Conservation (phyloP, 2,113 vertebrate species). For the Scalopus aquaticus region DNA sequence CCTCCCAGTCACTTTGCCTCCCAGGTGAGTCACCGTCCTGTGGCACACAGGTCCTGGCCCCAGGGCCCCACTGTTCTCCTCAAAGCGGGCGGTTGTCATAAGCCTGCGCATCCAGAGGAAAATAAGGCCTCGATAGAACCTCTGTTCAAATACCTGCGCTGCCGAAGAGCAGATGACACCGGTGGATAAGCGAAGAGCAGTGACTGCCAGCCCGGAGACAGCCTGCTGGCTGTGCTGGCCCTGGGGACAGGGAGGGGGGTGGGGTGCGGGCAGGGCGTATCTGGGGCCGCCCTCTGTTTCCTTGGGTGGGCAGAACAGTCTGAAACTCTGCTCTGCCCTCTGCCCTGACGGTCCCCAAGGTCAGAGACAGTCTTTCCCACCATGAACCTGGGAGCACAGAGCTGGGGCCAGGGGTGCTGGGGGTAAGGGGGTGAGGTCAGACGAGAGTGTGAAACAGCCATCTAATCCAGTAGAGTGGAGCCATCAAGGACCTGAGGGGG, state of each 20-base stretch:
- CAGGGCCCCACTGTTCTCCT: neutral
- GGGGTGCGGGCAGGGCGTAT: neutral
- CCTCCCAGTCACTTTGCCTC: neutral
- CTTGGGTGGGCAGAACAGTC: too few relatives aligned
- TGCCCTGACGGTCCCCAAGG: neutral
- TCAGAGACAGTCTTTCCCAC: neutral
- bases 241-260: accelerated
- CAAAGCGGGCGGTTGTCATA: accelerated
- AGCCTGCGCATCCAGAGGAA: neutral
- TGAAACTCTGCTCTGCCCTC: accelerated
- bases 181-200: neutral
- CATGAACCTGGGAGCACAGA: accelerated
- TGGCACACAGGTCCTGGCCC: too few relatives aligned
- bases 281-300: neutral
- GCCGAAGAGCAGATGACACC: neutral
- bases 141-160: neutral
- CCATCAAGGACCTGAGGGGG: neutral
- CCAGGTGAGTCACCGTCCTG: neutral
- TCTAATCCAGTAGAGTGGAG: neutral
- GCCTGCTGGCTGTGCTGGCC: too few relatives aligned
- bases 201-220: neutral
- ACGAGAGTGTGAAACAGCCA: neutral
- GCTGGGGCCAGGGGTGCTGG: neutral
- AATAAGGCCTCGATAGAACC: accelerated
- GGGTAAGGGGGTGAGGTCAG: neutral